phyloP scores from a whole-genome alignment of 2,113 vertebrate species.

The Desmodus rotundus region DNA sequence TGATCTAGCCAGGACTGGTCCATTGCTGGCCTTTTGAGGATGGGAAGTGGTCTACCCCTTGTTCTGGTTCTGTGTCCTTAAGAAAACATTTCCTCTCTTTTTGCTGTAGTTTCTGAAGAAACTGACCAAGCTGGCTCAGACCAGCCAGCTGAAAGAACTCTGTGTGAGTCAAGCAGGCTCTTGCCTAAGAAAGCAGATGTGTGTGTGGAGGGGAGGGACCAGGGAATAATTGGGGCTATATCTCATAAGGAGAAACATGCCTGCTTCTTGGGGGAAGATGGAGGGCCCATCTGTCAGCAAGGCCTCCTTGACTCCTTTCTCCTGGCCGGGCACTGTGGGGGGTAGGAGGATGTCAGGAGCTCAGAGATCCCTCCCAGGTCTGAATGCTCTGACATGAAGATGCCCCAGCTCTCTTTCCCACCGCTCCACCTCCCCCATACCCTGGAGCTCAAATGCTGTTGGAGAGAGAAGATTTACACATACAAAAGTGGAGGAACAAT shows the following conservation, averaged over 20 bases:
- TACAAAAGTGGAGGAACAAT: conserved; percentile 56
- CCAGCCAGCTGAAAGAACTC: conserved; percentile 41
- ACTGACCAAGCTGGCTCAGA: conserved; percentile 52
- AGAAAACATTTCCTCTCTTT: conserved; percentile 21
- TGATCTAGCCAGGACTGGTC: too few relatives aligned
- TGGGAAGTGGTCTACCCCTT: background rate
- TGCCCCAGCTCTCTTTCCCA: background rate
- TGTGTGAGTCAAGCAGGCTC: conserved; percentile 51
- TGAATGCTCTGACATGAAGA: conserved; percentile 2
- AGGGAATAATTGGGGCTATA: conserved; percentile 3
- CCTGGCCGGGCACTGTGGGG: background rate
- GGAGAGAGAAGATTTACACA: conserved; percentile 59
- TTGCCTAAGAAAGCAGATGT: conserved; percentile 61
- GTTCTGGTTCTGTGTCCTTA: conserved; percentile 33
- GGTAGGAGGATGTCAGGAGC: background rate
- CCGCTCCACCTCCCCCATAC: background rate
- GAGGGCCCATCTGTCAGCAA: conserved; percentile 37
- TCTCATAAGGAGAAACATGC: background rate
- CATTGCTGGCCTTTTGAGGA: background rate
- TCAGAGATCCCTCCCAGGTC: background rate
- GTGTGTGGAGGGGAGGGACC: conserved; percentile 17
- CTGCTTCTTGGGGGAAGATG: conserved; percentile 9
- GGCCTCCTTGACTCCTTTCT: background rate
- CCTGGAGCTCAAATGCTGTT: conserved; percentile 52
- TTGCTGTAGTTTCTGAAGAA: conserved; percentile 47